Base-by-base conservation (phyloP, 2,888 invertebrate species). In the Leistus spinibarbis region DNA sequence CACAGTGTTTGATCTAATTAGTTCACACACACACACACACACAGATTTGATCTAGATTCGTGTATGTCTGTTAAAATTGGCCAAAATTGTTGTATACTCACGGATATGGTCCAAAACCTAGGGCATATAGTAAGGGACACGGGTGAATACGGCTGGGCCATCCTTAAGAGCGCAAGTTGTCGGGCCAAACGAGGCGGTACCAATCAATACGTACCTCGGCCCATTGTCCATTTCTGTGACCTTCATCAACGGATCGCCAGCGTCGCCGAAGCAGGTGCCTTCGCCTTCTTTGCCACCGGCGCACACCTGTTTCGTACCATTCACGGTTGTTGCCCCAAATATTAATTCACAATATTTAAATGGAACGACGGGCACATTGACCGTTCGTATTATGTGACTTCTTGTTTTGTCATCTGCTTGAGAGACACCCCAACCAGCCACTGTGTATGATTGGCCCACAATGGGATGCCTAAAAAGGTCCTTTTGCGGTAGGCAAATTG, bases 221-320 rank as follows among this genome's bases (percentile, higher is more conserved):
- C 16, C 9, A 16, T 64, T 54, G 5, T 17, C 56, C 7, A 69
- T 68, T 57, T 86, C 86, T 76, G 85, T 88, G 2, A 87, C 81
- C 65, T 82, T 82, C 82, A 86, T 84, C 3, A 87, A 78, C 0
- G 91, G 91, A 3, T 91, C 91, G 3, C 91, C 91, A 0, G 90
- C 90, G 79, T 91, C 91, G 0, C 91, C 90, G 0, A 85, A 87
- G 77, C 91, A 91, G 0, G 90, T 88, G 79, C 91, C 91, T 75
- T 87, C 86, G 69, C 90, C 89, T 0, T 82, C 79, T 64, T 86
- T 84, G 22, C 90, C 89, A 13, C 73, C 73, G 5, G 77, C 81
- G 78, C 79, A 85, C 68, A 77, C 66, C 60, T 76, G 84, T 73
- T 69, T 78, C 20, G 23, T 3, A 23, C 40, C 40, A 16, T 62